Conservation (phyloP, 2,888 invertebrate genomes). For the Drosophila gaucha region DNA sequence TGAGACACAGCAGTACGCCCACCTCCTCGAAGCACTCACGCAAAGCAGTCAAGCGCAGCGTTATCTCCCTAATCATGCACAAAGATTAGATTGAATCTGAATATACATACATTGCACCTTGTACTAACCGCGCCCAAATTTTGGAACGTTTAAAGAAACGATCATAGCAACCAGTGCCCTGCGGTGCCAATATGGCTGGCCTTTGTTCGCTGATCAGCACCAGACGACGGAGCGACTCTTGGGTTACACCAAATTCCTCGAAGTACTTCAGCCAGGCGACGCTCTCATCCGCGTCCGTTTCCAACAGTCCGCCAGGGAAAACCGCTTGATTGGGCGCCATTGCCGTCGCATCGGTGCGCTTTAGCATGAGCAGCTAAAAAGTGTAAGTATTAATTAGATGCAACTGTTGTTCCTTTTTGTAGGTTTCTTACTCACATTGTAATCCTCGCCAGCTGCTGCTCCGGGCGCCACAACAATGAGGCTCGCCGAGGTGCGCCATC, state of each 20-base stretch:
- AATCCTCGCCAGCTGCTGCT: conserved; percentile 38
- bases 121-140: conserved; percentile 75
- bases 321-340: conserved; percentile 91
- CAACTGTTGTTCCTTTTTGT: neutral
- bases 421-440: conserved; percentile 50
- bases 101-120: conserved; percentile 12
- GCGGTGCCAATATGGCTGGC: conserved; percentile 86
- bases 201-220: conserved; percentile 78
- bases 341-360: conserved; percentile 89
- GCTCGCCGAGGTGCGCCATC: conserved; percentile 88
- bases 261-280: conserved; percentile 90
- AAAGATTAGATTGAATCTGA: conserved; percentile 36
- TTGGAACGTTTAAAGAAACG: conserved; percentile 71
- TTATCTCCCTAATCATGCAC: conserved; percentile 86
- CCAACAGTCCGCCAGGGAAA: conserved; percentile 93
- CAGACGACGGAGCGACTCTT: conserved; percentile 84
- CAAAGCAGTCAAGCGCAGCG: conserved; percentile 93
- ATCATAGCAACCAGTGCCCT: conserved; percentile 84
- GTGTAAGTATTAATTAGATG: neutral
- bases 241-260: conserved; percentile 86
- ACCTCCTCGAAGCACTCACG: conserved; percentile 96
- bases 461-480: conserved; percentile 86
- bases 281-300: conserved; percentile 87
- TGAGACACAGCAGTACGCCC: conserved; percentile 90
- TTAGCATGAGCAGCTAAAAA: conserved; percentile 84